Conservation (phyloP, 2,888 invertebrate genomes). For the Harpalus rubripes region DNA sequence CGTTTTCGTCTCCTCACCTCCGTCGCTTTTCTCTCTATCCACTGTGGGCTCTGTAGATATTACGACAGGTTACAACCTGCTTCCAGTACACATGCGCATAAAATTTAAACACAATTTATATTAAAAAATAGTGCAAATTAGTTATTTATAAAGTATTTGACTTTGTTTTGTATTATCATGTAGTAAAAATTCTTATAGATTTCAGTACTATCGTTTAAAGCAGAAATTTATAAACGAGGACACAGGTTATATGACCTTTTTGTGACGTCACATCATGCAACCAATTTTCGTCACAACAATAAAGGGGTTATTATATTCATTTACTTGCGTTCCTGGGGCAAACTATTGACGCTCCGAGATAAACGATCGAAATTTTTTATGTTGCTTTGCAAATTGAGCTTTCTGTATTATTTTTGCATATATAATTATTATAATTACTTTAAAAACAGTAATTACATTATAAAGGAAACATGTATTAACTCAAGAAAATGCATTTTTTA, state of each 20-base stretch:
- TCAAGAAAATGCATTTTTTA: not conserved
- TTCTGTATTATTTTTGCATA: slow-evolving; percentile 1
- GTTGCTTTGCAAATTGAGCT: not conserved
- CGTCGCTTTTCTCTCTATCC: not conserved
- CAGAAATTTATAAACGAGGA: not conserved
- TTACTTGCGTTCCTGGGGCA: not conserved
- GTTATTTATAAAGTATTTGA: no score
- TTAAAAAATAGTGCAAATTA: not conserved
- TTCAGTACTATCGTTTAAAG: not conserved
- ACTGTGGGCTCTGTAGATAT: not conserved
- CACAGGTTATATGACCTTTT: slow-evolving; percentile 6
- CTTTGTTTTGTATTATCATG: not conserved
- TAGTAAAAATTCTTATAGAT: not conserved
- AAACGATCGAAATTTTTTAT: slow-evolving; percentile 5
- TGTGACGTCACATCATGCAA: slow-evolving; percentile 18
- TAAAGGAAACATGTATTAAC: not conserved
- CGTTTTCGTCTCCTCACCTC: slow-evolving; percentile 44
- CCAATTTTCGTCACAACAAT: slow-evolving; percentile 21
- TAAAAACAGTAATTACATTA: not conserved
- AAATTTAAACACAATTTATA: not conserved
- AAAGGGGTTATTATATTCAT: not conserved
- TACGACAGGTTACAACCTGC: slow-evolving; percentile 9
- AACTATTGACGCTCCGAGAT: slow-evolving; percentile 10
- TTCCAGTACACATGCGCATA: slow-evolving; percentile 19
- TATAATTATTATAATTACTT: not conserved